Evolutionary conservation across 2,797 vertebrate genomes (phyloP), one percentile per base, ranked within the genome.

Genomic region (Lepidocolaptes lacrymiger): DNA sequence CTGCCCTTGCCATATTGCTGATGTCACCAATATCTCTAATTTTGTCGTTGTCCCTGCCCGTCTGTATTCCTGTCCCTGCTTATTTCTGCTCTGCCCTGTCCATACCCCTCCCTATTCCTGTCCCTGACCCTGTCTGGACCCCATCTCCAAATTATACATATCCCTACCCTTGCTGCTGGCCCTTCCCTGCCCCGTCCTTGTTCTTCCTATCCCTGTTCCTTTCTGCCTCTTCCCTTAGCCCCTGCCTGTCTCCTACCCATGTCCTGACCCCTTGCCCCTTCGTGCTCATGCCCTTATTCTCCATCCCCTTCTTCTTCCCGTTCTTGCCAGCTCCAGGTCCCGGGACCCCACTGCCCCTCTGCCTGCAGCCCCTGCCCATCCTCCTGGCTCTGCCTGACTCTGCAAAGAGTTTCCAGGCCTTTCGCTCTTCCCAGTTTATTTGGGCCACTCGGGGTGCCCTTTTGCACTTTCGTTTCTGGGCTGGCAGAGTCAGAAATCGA

Each of bases 401-500:
- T 20, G 22, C 6, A 9, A 52, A 9, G 15, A 16, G 26, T 23
- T 86, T 24, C 37, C 10, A 11, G 48, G 8, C 12, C 26, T 17
- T 28, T 39, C 43, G 7, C 27, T 34, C 4, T 28, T 32, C 51
- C 27, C 10, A 1, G 17, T 44, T 85, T 62, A 17, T 72, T 34
- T 14, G 51, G 28, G 5, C 7, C 16, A 9, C 2, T 39, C 3
- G 4, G 12, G 6, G 16, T 0, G 0, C 1, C 5, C 8, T 20
- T 20, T 9, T 3, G 21, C 23, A 46, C 51, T 96, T 95, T 96
- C 91, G 85, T 90, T 96, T 96, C 73, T 43, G 46, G 67, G 6
- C 22, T 32, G 36, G 5, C 10, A 9, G 15, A 69, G 26, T 1
- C 39, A 14, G 86, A 93, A 93, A 92, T 10, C 44, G 91, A 90